Evolutionary conservation across 2,888 invertebrate species (phyloP), one percentile per base, ranked within the genome.

Genomic region (Thecocarcelia acutangulata): DNA sequence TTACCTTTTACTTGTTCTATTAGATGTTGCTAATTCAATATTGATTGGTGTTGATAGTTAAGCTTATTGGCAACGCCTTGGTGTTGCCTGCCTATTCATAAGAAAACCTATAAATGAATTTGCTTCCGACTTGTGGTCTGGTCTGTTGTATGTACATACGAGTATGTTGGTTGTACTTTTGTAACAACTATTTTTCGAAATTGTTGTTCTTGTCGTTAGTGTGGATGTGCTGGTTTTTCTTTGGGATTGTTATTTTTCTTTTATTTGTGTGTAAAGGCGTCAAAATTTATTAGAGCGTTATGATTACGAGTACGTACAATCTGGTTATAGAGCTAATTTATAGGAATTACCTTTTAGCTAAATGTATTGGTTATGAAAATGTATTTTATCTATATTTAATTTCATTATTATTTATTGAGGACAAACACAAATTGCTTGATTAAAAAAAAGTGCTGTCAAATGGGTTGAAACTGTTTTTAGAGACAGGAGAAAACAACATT

Each of bases 261-360:
- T 63, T 48, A 72, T 75, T 72, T 82, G 69, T 76, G 61, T 84
- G 76, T 78, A 84, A 83, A 88, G 87, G 85, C 86, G 88, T 88
- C 75, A 66, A 83, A 85, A 88, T 86, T 86, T 86, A 88, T 87
- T 87, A 87, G 86, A 85, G 85, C 86, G 85, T 85, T 85, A 85
- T 85, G 87, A 70, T 75, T 72, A 70, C 64, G 87, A 70, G 70
- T 72, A 70, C 64, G 40, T 63, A 85, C 84, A 83, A 81, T 84
- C 84, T 83, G 84, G 85, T 85, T 75, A 84, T 84, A 70, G 83
- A 76, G 61, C 63, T 75, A 78, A 59, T 70, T 70, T 81, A 78
- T 70, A 68, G 74, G 63, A 77, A 74, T 75, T 70, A 66, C 74
- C 78, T 82, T 64, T 82, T 56, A 77, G 82, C 74, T 78, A 78